phyloP scores from a whole-genome alignment of 2,113 vertebrate genomes.

The Helogale parvula region DNA sequence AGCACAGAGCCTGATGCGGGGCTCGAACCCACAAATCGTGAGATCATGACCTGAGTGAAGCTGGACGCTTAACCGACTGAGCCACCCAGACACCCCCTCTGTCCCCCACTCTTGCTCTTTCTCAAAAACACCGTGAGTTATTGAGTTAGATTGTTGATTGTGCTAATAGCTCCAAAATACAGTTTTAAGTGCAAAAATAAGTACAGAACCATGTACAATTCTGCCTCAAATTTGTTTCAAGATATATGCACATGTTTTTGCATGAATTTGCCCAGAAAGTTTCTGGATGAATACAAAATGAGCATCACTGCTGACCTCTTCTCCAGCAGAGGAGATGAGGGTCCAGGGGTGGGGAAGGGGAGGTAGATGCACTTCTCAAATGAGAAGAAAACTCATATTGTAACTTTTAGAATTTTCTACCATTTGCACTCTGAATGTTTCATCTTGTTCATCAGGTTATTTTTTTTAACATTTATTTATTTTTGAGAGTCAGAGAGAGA shows the following conservation, averaged over 20 bases:
- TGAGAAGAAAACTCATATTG: background rate
- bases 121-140: too few species aligned
- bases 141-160: background rate
- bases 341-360: background rate
- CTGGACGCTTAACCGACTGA: too few species aligned
- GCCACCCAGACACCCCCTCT: too few species aligned
- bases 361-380: background rate
- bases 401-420: background rate
- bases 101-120: too few species aligned
- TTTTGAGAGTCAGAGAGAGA: too few species aligned
- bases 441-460: background rate
- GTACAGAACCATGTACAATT: background rate
- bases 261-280: background rate
- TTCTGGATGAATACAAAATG: background rate
- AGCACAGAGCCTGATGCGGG: too few species aligned
- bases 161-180: background rate
- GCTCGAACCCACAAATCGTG: too few species aligned
- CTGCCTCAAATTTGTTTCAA: slow-evolving; percentile 2
- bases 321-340: background rate
- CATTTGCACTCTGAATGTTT: background rate
- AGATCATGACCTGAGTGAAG: too few species aligned
- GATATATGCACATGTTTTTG: background rate
- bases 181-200: background rate
- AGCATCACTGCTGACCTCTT: background rate
- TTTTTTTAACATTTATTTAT: too few species aligned